phyloP scores from a whole-genome alignment of 2,113 vertebrate species.

The Chamaetylas fuelleborni region DNA sequence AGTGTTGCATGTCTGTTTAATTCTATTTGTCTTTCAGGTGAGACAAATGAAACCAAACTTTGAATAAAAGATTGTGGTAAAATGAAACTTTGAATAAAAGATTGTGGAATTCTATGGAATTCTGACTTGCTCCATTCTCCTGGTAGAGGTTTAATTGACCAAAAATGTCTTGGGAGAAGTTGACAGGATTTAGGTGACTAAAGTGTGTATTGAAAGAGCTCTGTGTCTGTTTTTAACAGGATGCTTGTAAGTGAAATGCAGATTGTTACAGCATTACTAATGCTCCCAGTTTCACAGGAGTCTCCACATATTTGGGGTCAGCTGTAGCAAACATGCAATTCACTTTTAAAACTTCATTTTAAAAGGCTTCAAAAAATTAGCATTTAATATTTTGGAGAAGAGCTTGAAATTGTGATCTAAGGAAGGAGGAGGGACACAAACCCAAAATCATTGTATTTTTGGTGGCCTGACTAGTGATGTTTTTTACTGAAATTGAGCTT shows the following conservation, averaged over 20 bases:
- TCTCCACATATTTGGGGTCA: not conserved
- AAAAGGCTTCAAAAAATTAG: not conserved
- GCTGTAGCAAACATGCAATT: not conserved
- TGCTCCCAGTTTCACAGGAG: not conserved
- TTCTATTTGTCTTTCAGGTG: not conserved
- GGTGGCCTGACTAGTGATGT: not conserved
- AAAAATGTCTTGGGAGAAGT: not conserved
- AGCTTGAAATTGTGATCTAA: not conserved
- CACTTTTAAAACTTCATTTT: not conserved
- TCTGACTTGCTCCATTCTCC: not conserved
- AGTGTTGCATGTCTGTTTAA: constrained; percentile 10
- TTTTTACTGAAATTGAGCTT: not conserved
- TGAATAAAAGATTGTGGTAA: constrained; percentile 23
- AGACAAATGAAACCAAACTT: constrained; percentile 28
- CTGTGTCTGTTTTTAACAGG: not conserved
- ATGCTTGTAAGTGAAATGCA: not conserved
- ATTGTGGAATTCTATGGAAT: not conserved
- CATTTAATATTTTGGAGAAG: not conserved
- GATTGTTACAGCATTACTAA: not conserved
- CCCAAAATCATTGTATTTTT: not conserved
- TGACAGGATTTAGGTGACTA: not conserved
- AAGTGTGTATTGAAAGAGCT: not conserved
- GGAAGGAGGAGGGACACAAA: not conserved
- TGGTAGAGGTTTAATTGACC: not conserved
- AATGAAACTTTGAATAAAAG: constrained; percentile 24